Evolutionary conservation across 2,797 vertebrate species (phyloP), one percentile per base, ranked within the genome.

Genomic region (Melanogrammus aeglefinus): DNA sequence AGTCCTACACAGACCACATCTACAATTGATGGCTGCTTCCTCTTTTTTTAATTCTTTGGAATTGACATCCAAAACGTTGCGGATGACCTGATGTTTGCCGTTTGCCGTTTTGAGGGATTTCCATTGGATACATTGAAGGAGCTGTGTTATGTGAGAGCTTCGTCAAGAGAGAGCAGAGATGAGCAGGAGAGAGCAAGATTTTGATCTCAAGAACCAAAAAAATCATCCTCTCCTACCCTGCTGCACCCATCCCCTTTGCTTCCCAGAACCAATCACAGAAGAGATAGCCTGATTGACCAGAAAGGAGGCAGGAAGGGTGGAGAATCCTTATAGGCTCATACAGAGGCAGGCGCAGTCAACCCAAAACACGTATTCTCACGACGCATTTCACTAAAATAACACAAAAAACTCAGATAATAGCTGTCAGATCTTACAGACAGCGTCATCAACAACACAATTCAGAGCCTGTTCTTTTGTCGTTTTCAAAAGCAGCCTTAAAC

Each of bases 1-100:
- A 16, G 73, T 75, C 73, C 74, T 77, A 74, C 77, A 72, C 71
- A 80, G 81, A 57, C 78, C 77, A 77, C 81, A 74, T 85, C 80
- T 79, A 38, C 83, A 38, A 76, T 71, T 72, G 35, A 27, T 76
- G 80, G 10, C 14, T 47, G 10, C 47, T 3, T 57, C 14, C 12
- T 47, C 1, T 38, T 51, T 38, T 51, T 41, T 4, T 21, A 35
- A 6, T 39, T 24, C 3, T 31, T 31, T 31, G 31, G 31, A 31
- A 31, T 31, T 31, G 31, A 31, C 31, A 3, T 31, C 31, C 31
- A 31, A 31, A 31, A 31, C n/a, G 3, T 31, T 31, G 31, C 31
- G 31, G 31, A 31, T 31, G 10, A 57, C 7, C 47, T 39, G 33
- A 41, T 57, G 74, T 78, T 57, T 7, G 71, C 10, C 38, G 13